A percentile compares a stretch with the other conserved stretches of the same genome.
phyloP scores from a whole-genome alignment of 2,113 vertebrate species.

The Cryptoleucopteryx plumbea region DNA sequence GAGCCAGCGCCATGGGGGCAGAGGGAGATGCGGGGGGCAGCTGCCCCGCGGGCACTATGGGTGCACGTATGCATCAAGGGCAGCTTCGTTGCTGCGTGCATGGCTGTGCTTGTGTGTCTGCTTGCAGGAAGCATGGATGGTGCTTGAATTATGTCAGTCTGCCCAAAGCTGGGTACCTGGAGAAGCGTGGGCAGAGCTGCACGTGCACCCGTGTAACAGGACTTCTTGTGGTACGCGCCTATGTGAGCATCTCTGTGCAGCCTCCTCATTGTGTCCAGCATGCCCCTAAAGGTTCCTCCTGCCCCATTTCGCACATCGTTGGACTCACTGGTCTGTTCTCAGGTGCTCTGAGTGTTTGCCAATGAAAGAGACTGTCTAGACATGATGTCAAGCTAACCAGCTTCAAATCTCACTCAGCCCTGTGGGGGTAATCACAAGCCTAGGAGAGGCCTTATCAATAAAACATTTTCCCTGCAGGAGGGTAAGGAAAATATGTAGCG shows the following conservation, averaged over 20 bases:
- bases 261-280: neutral
- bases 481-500: neutral
- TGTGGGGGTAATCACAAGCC: neutral
- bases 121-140: rapidly evolving
- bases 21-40: neutral
- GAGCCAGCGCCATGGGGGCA: rapidly evolving
- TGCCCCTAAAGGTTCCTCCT: neutral
- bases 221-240: neutral
- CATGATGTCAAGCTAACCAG: neutral
- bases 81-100: neutral
- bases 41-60: rapidly evolving
- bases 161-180: neutral
- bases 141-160: neutral
- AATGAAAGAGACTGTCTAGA: neutral
- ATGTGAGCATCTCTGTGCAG: neutral
- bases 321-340: neutral
- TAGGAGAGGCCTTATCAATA: conserved; percentile 16
- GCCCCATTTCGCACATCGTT: neutral
- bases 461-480: conserved; percentile 10
- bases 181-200: neutral
- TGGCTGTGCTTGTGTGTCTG: neutral
- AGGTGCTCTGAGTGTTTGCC: neutral
- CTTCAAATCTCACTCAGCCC: neutral
- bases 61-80: rapidly evolving
- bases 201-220: rapidly evolving